Base-by-base conservation (phyloP, 2,888 invertebrate genomes). In the Thyatira batis region DNA sequence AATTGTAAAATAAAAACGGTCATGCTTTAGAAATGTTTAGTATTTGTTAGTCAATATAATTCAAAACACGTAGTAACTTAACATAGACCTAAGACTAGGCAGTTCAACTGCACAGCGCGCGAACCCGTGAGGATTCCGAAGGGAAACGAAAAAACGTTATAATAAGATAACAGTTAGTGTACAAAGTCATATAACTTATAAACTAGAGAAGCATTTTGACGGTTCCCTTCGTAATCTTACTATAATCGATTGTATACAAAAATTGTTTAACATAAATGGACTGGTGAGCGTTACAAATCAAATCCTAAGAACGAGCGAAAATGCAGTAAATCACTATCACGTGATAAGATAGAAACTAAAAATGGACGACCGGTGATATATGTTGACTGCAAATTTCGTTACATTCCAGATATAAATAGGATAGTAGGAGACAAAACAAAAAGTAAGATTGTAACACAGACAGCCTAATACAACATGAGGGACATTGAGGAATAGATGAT, bases 21-120 rank as follows among this genome's bases (percentile, higher is more conserved):
- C 90, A 92, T 92, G 90, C 91, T 82, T 87, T 88, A 89, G 84
- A 89, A 84, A 65, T 67, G 69, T 87, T 92, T 91, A 91, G 89
- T 90, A 78, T 67, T 80, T 85, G 91, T 92, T 92, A 92, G 91
- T 92, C 90, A 90, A 86, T 78, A 78, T 82, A 78, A 85, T 87
- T 87, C 80, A 89, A 89, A 90, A 84, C 68, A 73, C 67, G 55
- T 52, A 67, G 59, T 52, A 69, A 66, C 80, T 73, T 67, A 73
- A 72, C 53, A 73, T 57, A 71, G 45, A 69, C 53, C 66, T 58
- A 63, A 66, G 45, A 60, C 56, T 68, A 60, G 68, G 67, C 56
- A 62, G 57, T 58, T 59, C 59, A 68, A 63, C 59, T 67, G 20
- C 52, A 62, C 49, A 63, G 76, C 69, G 78, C 82, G 82, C 63